A percentile compares a stretch with the other conserved stretches of the same genome.
Evolutionary conservation across 2,113 vertebrate genomes (phyloP).

Genomic region (Sarotherodon lohbergeri): DNA sequence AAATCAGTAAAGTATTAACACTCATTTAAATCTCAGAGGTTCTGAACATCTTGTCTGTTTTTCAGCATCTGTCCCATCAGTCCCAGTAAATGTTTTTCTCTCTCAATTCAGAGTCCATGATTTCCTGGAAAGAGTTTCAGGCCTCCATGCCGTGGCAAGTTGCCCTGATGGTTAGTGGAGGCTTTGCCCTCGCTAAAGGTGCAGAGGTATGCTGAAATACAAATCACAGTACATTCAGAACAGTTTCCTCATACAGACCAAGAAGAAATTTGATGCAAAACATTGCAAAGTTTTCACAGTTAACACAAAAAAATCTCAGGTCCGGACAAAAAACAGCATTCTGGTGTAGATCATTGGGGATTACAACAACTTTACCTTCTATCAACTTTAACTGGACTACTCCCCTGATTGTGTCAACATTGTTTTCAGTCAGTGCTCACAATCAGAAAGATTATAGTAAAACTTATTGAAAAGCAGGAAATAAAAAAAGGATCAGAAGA

Average conservation of each 20-base stretch:
- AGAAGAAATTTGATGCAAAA: background rate
- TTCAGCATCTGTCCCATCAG: background rate
- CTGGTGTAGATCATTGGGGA: rapidly evolving
- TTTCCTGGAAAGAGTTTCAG: constrained; percentile 93
- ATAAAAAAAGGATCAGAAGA: background rate
- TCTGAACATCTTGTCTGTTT: background rate
- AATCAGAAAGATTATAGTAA: background rate
- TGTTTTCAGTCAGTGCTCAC: background rate
- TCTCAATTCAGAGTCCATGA: constrained; percentile 61
- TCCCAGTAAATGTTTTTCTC: background rate
- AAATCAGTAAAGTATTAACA: background rate
- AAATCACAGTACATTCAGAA: rapidly evolving
- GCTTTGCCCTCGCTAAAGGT: constrained; percentile 90
- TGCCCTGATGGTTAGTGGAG: constrained; percentile 86
- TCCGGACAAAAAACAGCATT: background rate
- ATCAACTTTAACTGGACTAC: background rate
- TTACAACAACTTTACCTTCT: background rate
- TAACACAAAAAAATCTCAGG: background rate
- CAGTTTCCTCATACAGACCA: rapidly evolving
- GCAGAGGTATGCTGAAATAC: constrained; percentile 73
- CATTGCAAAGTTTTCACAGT: background rate
- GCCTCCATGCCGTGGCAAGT: constrained; percentile 92
- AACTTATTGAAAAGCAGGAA: background rate
- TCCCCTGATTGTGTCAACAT: background rate
- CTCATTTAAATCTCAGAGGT: background rate